phyloP scores from a whole-genome alignment of 2,888 invertebrate species.

The Himalopsyche kuldschensis region DNA sequence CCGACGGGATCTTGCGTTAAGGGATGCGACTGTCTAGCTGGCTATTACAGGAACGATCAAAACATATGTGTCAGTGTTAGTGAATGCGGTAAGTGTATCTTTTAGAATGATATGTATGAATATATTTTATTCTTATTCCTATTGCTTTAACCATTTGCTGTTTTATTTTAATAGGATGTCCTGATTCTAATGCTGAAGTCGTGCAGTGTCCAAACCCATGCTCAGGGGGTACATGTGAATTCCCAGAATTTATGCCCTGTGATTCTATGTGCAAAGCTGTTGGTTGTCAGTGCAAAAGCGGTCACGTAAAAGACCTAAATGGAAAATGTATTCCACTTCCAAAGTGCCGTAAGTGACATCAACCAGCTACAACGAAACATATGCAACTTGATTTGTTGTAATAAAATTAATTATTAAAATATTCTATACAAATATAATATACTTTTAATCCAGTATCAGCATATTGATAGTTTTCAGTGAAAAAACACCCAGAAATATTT shows the following conservation, averaged over 20 bases:
- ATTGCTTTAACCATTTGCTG: not conserved
- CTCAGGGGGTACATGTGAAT: not conserved
- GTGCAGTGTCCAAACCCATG: slow-evolving; percentile 15
- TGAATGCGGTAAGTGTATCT: not conserved
- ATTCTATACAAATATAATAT: too few relatives aligned
- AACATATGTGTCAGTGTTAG: not conserved
- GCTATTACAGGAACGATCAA: not conserved
- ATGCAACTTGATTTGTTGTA: too few relatives aligned
- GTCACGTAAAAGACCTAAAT: not conserved
- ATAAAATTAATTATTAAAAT: too few relatives aligned
- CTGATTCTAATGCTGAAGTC: not conserved
- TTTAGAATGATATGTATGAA: too few relatives aligned
- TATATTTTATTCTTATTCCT: too few relatives aligned
- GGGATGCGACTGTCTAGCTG: not conserved
- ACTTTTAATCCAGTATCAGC: too few relatives aligned
- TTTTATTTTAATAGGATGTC: not conserved
- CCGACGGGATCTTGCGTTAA: not conserved
- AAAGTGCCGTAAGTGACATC: slow-evolving; percentile 4
- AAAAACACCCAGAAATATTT: too few relatives aligned
- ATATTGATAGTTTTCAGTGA: too few relatives aligned
- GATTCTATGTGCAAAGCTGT: not conserved
- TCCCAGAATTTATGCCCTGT: not conserved
- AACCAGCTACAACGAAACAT: not conserved
- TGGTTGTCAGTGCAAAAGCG: slow-evolving; percentile 12
- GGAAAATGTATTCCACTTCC: slow-evolving; percentile 15